phyloP scores from a whole-genome alignment of 2,113 vertebrate genomes.

The Pterophyllum scalare region DNA sequence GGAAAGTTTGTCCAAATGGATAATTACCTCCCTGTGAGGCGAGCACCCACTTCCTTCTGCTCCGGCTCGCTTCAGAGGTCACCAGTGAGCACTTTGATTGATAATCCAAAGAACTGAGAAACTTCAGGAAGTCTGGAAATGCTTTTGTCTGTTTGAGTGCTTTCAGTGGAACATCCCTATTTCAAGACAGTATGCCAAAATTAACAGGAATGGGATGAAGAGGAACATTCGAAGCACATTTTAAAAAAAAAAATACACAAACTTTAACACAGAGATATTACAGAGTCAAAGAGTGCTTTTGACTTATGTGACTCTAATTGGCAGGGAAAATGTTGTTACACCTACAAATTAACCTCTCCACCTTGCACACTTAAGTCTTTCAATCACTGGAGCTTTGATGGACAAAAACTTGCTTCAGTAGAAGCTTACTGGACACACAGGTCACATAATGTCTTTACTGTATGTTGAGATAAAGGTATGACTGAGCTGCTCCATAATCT shows the following conservation, averaged over 20 bases:
- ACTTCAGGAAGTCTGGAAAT: constrained; percentile 60
- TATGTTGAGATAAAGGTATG: constrained; percentile 22
- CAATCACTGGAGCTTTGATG: constrained; percentile 27
- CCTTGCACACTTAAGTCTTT: constrained; percentile 6
- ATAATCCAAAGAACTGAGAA: constrained; percentile 44
- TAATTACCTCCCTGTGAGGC: constrained; percentile 36
- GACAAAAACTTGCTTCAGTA: constrained; percentile 21
- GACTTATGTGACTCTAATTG: constrained; percentile 38
- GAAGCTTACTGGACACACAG: constrained; percentile 17
- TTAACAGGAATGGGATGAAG: neutral
- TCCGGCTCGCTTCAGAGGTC: constrained; percentile 21
- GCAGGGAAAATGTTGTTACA: constrained; percentile 33
- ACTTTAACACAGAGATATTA: neutral
- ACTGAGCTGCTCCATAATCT: constrained; percentile 39
- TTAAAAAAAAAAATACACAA: neutral
- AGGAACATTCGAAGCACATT: neutral
- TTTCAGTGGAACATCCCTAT: neutral
- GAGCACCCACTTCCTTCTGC: constrained; percentile 24
- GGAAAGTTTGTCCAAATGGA: constrained; percentile 37
- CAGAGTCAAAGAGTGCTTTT: neutral
- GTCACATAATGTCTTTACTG: constrained; percentile 30
- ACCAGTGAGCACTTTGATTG: constrained; percentile 34
- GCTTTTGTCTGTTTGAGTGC: neutral
- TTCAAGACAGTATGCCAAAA: constrained; percentile 5
- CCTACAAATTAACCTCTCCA: constrained; percentile 38